Base-by-base conservation (phyloP, 2,797 vertebrate genomes). In the Myotis daubentonii region DNA sequence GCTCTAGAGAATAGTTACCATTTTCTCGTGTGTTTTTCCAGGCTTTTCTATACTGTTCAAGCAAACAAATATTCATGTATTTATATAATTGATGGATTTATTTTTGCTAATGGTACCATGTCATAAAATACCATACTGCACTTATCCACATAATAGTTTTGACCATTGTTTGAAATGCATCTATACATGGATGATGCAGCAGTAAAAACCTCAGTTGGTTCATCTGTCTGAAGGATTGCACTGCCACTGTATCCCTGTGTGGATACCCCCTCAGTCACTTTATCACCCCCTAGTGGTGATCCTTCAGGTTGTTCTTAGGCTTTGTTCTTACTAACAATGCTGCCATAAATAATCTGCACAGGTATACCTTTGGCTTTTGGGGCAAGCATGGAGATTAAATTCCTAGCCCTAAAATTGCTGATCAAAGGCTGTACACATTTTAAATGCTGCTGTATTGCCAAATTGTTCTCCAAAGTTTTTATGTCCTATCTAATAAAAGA, bases 181-280 rank as follows among this genome's bases (percentile, higher is more conserved):
- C 30, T 28, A n/a, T 12, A n/a, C 23, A 22, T 7, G 30, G 20
- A 2, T 0, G 6, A 33, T 8, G 25, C n/a, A 17, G 4, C 55
- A 57, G 23, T 33, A 36, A 44, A 33, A 17, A 66, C 10, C n/a
- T 12, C 74, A 53, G 1, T 9, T 28, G 1, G 13, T 38, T 38
- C 1, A 44, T 7, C 20, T 22, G 0, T 44, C 13, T 38, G 57
- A 82, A 19, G 11, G 8, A 10, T 36, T 16, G 10, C 8, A 10
- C 12, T 2, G 22, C 23, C 36, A 3, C 8, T 22, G 30, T 17
- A n/a, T 36, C 44, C 15, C 16, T 5, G 20, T 11, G 30, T 5
- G 12, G 33, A 57, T 12, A 41, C 1, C 0, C 10, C 15, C 5
- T 10, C 6, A 20, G 8, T 19, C 51, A 17, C 22, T 79, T 17